Evolutionary conservation across 1,140 invertebrate genomes (phyloP).

Genomic region (Pseudomyrmex dendroicus): DNA sequence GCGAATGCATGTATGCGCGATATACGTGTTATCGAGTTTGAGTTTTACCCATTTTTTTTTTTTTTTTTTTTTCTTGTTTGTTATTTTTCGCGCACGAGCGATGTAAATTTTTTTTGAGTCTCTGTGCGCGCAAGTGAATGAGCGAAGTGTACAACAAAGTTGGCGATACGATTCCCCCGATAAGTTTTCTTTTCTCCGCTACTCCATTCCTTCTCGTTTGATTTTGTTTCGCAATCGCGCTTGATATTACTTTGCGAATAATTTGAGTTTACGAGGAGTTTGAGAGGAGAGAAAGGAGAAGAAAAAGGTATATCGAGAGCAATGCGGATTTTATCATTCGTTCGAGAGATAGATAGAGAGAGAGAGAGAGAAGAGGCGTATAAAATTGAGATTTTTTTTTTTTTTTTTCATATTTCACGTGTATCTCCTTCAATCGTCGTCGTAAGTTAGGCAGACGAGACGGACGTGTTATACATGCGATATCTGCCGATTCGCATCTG

Average conservation of each 20-base stretch:
- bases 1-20: neutral
- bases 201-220: neutral
- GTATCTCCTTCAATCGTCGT: neutral
- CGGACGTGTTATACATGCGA: too few species aligned
- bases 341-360: neutral
- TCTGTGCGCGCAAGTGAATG: neutral
- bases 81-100: neutral
- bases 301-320: neutral
- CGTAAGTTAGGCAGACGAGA: neutral
- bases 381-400: constrained; percentile 8
- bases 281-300: neutral
- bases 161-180: neutral
- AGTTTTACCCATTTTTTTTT: neutral
- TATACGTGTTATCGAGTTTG: constrained; percentile 6
- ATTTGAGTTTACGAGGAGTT: constrained; percentile 58
- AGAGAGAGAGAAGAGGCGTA: constrained; percentile 6
- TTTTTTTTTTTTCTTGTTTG: constrained; percentile 14
- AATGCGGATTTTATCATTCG: constrained; percentile 3
- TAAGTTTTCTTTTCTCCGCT: constrained; percentile 26
- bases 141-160: constrained; percentile 29
- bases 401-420: constrained; percentile 6
- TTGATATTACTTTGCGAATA: constrained; percentile 30
- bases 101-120: constrained; percentile 31
- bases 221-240: constrained; percentile 27
- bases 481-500: too few species aligned